Base-by-base conservation (phyloP, 2,113 vertebrate species). In the Callipepla californica region DNA sequence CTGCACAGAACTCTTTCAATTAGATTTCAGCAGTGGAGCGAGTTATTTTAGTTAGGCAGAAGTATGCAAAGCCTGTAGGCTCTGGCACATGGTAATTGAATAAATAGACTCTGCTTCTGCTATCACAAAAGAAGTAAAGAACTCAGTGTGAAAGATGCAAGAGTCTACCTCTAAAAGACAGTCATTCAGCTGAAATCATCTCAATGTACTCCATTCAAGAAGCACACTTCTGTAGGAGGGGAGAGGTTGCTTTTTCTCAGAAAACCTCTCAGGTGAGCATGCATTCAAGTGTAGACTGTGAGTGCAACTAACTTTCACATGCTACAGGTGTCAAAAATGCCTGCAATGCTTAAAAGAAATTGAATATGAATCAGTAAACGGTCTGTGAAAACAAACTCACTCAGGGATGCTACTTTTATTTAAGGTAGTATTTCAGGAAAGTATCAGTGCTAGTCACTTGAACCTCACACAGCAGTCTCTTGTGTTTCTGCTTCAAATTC, bases 1-100 rank as follows among this genome's bases (percentile, higher is more conserved):
- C 83, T 92, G 82, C 92, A 92, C 90, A 94, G 90, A 94, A 96
- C 91, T 95, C 93, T 95, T 82, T 89, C 95, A 96, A 98, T 98
- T 97, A 96, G 94, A 97, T 97, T 97, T 86, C 78, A 75, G 81
- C 83, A 81, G 40, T 84, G 79, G 81, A 90, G 80, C 2, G 16
- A 95, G 87, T 95, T 97, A 92, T 95, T 97, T 96, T 87, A 95
- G 93, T 90, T 95, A 94, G 96, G 77, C 85, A 85, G 85, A 84
- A 95, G 86, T 68, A 92, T 78, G 70, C 58, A 90, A 85, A 94
- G 87, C 87, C 95, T 94, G 79, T 90, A 92, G 97, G 93, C 73
- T 34, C 59, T 73, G 75, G 70, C 74, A 92, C 93, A 55, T 88
- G 67, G 48, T 88, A 95, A 92, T 90, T 94, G 78, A 95, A 95